phyloP scores from a whole-genome alignment of 2,113 vertebrate species.

The Choloepus hoffmanni region DNA sequence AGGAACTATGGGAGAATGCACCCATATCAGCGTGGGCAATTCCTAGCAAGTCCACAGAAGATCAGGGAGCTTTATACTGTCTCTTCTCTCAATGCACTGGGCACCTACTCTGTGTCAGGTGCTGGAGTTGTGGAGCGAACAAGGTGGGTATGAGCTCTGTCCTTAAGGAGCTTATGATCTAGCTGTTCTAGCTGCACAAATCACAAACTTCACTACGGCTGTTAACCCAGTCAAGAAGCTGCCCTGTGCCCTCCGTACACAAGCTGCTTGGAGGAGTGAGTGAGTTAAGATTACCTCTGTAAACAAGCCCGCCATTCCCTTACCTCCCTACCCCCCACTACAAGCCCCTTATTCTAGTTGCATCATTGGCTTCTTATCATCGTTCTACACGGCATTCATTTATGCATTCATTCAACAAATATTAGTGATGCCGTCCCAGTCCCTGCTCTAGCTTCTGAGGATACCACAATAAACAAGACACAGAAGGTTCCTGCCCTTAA shows the following conservation, averaged over 20 bases:
- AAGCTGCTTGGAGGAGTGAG: not conserved
- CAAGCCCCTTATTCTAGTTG: not conserved
- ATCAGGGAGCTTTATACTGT: too few species aligned
- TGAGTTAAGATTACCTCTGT: not conserved
- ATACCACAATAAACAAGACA: not conserved
- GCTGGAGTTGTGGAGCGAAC: not conserved
- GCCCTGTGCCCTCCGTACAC: not conserved
- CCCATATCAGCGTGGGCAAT: not conserved
- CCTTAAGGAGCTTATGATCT: not conserved
- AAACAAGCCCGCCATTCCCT: not conserved
- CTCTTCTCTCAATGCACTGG: not conserved
- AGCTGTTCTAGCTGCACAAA: not conserved
- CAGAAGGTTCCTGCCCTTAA: not conserved
- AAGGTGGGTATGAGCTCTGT: fast-evolving
- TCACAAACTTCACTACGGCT: not conserved
- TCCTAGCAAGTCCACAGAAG: not conserved
- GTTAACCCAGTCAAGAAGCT: not conserved
- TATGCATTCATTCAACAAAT: not conserved
- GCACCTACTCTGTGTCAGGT: not conserved
- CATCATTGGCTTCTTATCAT: not conserved
- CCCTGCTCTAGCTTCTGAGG: not conserved
- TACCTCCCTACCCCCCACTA: not conserved
- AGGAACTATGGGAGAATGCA: not conserved
- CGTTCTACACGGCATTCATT: not conserved
- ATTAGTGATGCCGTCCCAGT: not conserved